phyloP scores from a whole-genome alignment of 2,888 invertebrate species.

The Crematogaster levior region DNA sequence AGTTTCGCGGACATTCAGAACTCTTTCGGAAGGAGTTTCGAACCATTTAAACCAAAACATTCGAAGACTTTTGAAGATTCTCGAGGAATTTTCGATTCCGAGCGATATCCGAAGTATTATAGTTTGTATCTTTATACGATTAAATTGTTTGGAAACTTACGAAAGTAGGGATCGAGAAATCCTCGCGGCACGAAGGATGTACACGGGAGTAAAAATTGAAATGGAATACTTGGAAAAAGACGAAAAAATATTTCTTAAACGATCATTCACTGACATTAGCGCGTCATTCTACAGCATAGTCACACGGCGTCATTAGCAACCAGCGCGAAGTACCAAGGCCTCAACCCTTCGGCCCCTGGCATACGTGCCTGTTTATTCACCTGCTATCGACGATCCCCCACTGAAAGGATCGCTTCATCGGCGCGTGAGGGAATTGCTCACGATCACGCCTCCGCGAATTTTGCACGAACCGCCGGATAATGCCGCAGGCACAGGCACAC shows the following conservation, averaged over 20 bases:
- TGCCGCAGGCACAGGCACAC: slow-evolving; percentile 39
- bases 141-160: not conserved
- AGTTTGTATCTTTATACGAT: not conserved
- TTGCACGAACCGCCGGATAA: slow-evolving; percentile 68
- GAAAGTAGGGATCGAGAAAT: not conserved
- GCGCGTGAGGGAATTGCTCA: slow-evolving; percentile 74
- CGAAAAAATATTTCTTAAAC: not conserved
- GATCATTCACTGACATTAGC: not conserved
- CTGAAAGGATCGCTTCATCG: slow-evolving; percentile 66
- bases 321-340: not conserved
- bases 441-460: slow-evolving; percentile 73
- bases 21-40: not conserved
- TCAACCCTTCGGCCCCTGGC: slow-evolving; percentile 17
- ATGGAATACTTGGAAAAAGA: not conserved
- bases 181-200: not conserved
- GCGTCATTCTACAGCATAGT: not conserved
- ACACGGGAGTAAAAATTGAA: not conserved
- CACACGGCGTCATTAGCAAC: slow-evolving; percentile 15
- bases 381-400: slow-evolving; percentile 60
- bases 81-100: not conserved
- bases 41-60: not conserved
- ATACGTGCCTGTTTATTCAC: slow-evolving; percentile 59
- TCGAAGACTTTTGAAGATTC: not conserved
- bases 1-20: not conserved
- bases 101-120: not conserved